Evolutionary conservation across 2,113 vertebrate species (phyloP), one percentile per base, ranked within the genome.

Genomic region (Anoplopoma fimbria): DNA sequence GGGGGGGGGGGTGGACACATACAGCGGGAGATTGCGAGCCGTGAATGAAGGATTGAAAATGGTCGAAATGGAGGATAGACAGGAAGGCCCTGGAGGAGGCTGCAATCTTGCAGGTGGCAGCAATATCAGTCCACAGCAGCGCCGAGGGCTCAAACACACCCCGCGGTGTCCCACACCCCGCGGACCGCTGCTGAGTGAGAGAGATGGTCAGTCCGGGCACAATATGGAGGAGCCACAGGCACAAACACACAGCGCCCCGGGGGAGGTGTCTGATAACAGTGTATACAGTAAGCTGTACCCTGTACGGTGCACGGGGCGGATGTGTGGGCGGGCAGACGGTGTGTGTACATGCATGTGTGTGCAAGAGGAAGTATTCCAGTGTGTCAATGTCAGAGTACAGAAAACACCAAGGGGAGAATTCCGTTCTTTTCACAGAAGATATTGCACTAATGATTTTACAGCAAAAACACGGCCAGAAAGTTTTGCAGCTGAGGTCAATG

Each of bases 81-180:
- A 63, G 57, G 45, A 74, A 76, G 65, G 62, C 72, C 85, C 77
- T 51, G 64, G 81, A 89, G 86, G 67, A 73, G 88, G 85, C 74
- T 42, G 80, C 80, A 83, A 74, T 88, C 67, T 84, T 64, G 34
- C 58, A 25, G 12, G 76, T 88, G 86, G 88, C 87, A 87, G 76
- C 49, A 36, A 61, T 75, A 91, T 91, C 83, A 58, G 78, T 89
- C 82, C 67, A 61, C 76, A 83, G 68, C 58, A 27, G 42, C 1
- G 83, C 87, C 83, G 82, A 74, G 34, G 86, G 90, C 84, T 45
- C 67, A 85, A 89, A 90, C 73, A 82, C 77, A 80, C n/a, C n/a
- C n/a, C n/a, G n/a, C n/a, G n/a, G n/a, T n/a, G n/a, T n/a, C n/a
- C n/a, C n/a, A n/a, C n/a, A n/a, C n/a, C n/a, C n/a, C 31, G 0